These are phyloP conservation scores for Megamerina dolium DNA, from an alignment of 2,888 invertebrate genomes.

Conservation along the genomic window DNA sequence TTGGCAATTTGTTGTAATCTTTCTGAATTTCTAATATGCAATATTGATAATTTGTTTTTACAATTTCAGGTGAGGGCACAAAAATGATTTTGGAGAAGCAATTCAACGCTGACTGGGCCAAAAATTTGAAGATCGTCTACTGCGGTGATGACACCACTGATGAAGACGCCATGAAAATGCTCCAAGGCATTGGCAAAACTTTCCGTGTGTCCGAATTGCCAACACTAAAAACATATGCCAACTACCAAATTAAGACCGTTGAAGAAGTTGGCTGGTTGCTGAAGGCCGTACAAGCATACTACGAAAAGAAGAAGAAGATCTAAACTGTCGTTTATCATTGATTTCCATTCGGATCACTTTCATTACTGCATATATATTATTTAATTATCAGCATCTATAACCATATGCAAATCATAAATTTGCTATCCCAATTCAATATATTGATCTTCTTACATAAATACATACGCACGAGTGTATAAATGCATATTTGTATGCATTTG, in stretches of 20 bases:
- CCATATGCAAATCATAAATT: too few species aligned
- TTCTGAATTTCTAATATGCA: too few species aligned
- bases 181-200: slow-evolving; percentile 58
- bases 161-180: slow-evolving; percentile 82
- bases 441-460: too few species aligned
- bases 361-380: too few species aligned
- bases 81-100: slow-evolving; percentile 71
- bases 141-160: slow-evolving; percentile 85
- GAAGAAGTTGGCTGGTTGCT: slow-evolving; percentile 69
- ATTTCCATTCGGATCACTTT: too few species aligned
- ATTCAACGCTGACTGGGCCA: slow-evolving; percentile 73
- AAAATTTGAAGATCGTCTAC: slow-evolving; percentile 71
- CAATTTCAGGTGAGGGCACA: slow-evolving; percentile 55
- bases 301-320: slow-evolving; percentile 46
- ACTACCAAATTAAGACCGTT: slow-evolving; percentile 66
- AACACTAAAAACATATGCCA: slow-evolving; percentile 66
- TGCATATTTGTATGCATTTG: too few species aligned
- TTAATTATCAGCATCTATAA: too few species aligned
- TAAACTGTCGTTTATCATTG: too few species aligned
- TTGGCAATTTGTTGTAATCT: too few species aligned
- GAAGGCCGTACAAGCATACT: slow-evolving; percentile 57
- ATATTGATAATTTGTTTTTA: background rate
- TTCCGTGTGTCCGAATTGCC: slow-evolving; percentile 69
- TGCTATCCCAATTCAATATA: too few species aligned
- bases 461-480: too few species aligned